Evolutionary conservation across 2,888 invertebrate species (phyloP).

Genomic region (Thera obeliscata): DNA sequence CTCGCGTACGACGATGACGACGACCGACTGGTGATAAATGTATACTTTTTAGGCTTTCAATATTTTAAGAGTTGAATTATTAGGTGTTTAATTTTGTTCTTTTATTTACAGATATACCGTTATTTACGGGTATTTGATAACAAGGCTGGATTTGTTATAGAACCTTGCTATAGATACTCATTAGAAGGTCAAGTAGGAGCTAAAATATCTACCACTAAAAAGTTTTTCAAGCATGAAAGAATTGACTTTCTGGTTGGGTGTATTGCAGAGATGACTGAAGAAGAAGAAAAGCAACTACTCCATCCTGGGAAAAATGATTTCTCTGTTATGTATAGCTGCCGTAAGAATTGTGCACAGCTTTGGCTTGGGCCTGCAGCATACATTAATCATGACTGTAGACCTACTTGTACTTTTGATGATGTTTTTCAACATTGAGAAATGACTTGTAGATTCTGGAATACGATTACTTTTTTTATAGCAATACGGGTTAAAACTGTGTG

Average conservation of each 20-base stretch:
- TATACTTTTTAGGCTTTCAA: no score
- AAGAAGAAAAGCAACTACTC: conserved; percentile 95
- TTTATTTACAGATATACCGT: conserved; percentile 92
- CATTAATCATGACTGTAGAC: conserved; percentile 99
- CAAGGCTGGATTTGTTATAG: conserved; percentile 97
- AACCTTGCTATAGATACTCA: conserved; percentile 97
- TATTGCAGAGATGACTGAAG: conserved; percentile 97
- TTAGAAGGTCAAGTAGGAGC: conserved; percentile 98
- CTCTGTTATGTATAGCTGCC: conserved; percentile 99
- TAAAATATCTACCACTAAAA: conserved; percentile 96
- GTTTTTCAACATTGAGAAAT: background rate
- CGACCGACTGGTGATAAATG: conserved; percentile 46
- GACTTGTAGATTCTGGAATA: background rate
- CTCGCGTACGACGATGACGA: conserved; percentile 63
- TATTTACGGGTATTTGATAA: conserved; percentile 98
- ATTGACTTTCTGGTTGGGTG: conserved; percentile 98
- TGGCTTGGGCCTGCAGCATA: conserved; percentile 99
- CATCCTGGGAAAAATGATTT: conserved; percentile 99
- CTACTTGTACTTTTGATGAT: conserved; percentile 97
- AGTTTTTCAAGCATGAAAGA: conserved; percentile 98
- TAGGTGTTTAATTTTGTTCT: background rate
- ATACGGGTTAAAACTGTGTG: no score
- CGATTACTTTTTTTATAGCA: no score
- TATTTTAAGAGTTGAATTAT: background rate
- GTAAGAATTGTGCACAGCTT: conserved; percentile 99